Percentiles rank a stretch among this genome's conserved stretches.
Conservation (phyloP, 2,797 vertebrate genomes). For the Silurus aristotelis region DNA sequence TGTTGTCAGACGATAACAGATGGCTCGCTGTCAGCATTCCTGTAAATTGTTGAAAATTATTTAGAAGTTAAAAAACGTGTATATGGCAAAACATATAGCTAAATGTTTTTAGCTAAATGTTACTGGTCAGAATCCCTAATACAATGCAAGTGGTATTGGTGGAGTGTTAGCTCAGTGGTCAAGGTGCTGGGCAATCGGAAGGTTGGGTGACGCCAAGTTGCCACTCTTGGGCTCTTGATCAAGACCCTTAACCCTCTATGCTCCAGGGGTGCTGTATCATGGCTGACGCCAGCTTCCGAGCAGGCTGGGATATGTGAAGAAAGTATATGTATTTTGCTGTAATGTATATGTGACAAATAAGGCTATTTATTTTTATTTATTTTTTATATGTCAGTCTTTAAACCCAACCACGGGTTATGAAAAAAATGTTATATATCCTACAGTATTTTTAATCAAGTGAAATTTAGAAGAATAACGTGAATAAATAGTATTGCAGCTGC, state of each 20-base stretch:
- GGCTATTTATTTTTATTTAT: no score
- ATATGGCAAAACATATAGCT: neutral
- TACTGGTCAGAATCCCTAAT: neutral
- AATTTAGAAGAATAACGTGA: neutral
- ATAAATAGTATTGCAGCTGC: conserved; percentile 47
- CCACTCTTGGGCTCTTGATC: no score
- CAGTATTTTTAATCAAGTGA: neutral
- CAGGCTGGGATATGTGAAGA: no score
- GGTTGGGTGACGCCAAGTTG: no score
- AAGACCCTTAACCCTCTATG: no score
- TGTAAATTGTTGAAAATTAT: neutral
- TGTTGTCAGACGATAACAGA: neutral
- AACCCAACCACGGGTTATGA: neutral
- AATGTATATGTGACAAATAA: no score
- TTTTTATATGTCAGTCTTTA: neutral
- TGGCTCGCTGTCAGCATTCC: neutral
- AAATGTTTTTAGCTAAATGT: neutral
- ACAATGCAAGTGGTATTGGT: neutral
- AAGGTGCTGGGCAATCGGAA: no score
- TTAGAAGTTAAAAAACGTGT: neutral
- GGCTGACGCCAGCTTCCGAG: no score
- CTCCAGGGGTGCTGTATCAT: no score
- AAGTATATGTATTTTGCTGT: no score
- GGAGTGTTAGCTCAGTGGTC: no score
- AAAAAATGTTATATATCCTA: no score